Base-by-base conservation (phyloP, 1,140 invertebrate genomes). In the Tachypleus tridentatus region DNA sequence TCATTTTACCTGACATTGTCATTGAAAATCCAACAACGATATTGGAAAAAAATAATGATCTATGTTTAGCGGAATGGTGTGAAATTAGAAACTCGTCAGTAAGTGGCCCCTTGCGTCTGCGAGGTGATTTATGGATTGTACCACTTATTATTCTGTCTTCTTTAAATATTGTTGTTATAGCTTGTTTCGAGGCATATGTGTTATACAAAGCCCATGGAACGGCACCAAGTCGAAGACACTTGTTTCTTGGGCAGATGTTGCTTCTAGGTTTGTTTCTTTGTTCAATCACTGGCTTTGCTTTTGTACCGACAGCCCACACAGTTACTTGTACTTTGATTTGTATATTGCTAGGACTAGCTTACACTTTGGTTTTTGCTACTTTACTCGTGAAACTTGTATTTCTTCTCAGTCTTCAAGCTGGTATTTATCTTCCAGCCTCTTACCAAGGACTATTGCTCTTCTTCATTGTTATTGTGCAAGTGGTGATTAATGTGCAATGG, bases 341-440 rank as follows among this genome's bases (percentile, higher is more conserved):
- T 54, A 85, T 95, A 67, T 87, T 88, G 29, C 86, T 91, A 11
- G 92, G 93, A 49, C 82, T 94, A 10, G 84, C 89, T 4, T 93
- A 92, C 70, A 85, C 89, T 10, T 80, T 95, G n/a, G 87, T 94
- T 47, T 97, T 95, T 75, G 87, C 89, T 10, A 87, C 93, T 0
- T 81, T 97, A 49, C 82, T 97, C 63, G 93, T 97, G 65, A 97
- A 97, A 77, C 90, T 91, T 73, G 89, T 96, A 58, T 94, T 96
- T 74, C 81, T 96, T 56, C 84, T 96, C 66, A 93, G 90, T 70
- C 83, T 95, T 53, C 91, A 94, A 74, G 86, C 87, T 50, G 91
- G 91, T 8, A 89, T 94, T 49, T 95, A 96, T 74, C 79, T 96
- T n/a, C 91, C 91, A 51, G 91, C 92, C 3, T 86, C 89, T 4